Conservation (phyloP, 2,888 invertebrate genomes). For the Megaustenia siamemsis region DNA sequence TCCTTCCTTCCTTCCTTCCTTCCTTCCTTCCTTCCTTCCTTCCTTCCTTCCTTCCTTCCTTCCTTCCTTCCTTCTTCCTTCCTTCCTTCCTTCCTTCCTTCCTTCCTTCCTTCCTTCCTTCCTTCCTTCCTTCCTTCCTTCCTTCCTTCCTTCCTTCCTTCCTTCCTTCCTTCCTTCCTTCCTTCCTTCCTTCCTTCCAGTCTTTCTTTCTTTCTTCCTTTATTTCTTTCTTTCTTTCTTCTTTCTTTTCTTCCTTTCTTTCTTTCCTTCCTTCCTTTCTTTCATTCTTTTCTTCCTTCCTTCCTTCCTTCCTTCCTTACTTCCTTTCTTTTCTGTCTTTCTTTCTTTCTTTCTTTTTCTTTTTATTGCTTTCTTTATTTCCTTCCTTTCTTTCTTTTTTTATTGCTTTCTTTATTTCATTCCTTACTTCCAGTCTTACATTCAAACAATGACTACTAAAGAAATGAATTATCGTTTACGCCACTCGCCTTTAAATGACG, state of each 20-base stretch:
- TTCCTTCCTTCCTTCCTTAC: background rate
- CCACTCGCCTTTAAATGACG: no score
- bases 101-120: background rate
- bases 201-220: no score
- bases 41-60: background rate
- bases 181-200: background rate
- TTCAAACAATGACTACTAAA: background rate
- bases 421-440: background rate
- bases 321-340: background rate
- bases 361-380: background rate
- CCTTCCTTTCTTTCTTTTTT: background rate
- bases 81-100: background rate
- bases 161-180: background rate
- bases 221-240: no score
- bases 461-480: no score
- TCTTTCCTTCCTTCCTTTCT: background rate
- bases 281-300: background rate
- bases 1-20: background rate
- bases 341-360: background rate
- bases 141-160: background rate
- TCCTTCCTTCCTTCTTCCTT: background rate
- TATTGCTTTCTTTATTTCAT: background rate
- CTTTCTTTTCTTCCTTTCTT: background rate
- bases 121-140: slow-evolving; percentile 20
- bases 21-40: slow-evolving; percentile 12